These are phyloP conservation scores for Gnathonemus longibarbis DNA, from an alignment of 2,113 vertebrate species.

Conservation along the genomic window DNA sequence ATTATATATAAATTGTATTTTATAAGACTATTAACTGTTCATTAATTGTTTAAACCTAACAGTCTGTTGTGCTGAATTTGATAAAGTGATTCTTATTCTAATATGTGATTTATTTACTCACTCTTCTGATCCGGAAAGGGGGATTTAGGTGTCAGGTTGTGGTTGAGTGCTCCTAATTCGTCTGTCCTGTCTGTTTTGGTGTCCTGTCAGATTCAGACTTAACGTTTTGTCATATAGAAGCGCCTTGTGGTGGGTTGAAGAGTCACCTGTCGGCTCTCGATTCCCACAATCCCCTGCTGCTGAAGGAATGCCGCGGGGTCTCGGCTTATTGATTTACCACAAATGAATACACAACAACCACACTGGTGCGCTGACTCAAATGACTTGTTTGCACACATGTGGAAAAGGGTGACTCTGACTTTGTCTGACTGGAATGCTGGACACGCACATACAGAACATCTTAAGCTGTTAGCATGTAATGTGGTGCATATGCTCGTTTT, in stretches of 20 bases:
- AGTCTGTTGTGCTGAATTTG: background rate
- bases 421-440: slow-evolving; percentile 63
- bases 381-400: slow-evolving; percentile 48
- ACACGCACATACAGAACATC: slow-evolving; percentile 47
- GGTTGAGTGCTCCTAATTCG: background rate
- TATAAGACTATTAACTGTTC: background rate
- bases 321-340: slow-evolving; percentile 49
- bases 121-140: background rate
- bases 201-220: background rate
- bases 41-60: background rate
- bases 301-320: slow-evolving; percentile 28
- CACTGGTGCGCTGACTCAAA: slow-evolving; percentile 32
- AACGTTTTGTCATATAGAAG: background rate
- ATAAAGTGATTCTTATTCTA: background rate
- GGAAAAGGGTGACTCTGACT: slow-evolving; percentile 56
- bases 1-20: background rate
- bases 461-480: slow-evolving; percentile 13
- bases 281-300: slow-evolving; percentile 6
- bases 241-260: background rate
- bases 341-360: slow-evolving; percentile 42
- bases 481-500: background rate
- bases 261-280: background rate
- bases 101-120: background rate
- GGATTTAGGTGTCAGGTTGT: background rate
- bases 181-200: background rate